Evolutionary conservation across 2,888 invertebrate species (phyloP).

Genomic region (Limenitis camilla): DNA sequence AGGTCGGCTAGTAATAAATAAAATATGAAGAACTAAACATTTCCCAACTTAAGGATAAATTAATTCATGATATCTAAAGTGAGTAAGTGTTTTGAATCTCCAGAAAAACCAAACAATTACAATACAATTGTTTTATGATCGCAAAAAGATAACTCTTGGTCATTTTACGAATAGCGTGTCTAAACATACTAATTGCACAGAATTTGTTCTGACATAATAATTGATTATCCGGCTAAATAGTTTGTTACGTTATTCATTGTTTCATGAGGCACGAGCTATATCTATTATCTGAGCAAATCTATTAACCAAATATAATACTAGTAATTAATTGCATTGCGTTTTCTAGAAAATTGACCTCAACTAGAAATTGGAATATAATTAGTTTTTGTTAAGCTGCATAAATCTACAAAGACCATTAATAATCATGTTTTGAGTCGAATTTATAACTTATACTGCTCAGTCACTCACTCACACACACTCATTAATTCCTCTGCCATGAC

Average conservation of each 20-base stretch:
- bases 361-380: too few species aligned
- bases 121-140: constrained; percentile 2
- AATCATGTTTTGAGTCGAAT: too few species aligned
- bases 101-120: not conserved
- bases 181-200: constrained; percentile 1
- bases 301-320: not conserved
- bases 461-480: too few species aligned
- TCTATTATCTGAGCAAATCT: not conserved
- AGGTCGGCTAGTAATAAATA: too few species aligned
- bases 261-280: not conserved
- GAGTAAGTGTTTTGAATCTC: not conserved
- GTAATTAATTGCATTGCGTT: not conserved
- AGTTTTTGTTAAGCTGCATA: too few species aligned
- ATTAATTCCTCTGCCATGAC: too few species aligned
- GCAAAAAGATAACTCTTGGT: constrained; percentile 1
- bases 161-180: constrained; percentile 9
- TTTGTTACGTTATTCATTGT: not conserved
- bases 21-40: too few species aligned
- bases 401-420: too few species aligned
- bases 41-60: too few species aligned
- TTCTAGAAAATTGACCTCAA: too few species aligned
- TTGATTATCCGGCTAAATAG: not conserved
- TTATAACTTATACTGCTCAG: too few species aligned
- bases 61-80: not conserved
- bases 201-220: not conserved